Evolutionary conservation across 2,113 vertebrate genomes (phyloP).

Genomic region (Gymnocephalus cernua): DNA sequence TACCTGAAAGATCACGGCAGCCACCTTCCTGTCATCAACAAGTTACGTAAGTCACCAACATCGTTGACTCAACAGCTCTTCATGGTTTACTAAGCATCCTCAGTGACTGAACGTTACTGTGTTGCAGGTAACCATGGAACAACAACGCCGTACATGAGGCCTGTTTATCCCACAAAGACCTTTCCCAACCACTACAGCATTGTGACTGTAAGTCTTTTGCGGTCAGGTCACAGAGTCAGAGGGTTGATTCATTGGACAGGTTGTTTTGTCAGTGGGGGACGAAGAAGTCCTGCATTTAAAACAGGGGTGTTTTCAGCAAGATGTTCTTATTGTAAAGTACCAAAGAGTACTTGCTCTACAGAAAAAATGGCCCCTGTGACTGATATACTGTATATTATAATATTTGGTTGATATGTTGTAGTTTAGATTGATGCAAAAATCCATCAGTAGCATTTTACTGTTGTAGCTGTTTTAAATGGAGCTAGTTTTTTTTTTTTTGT

Average conservation of each 20-base stretch:
- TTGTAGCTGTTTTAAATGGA: background rate
- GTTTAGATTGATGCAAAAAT: background rate
- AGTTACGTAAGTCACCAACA: constrained; percentile 88
- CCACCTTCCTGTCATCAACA: constrained; percentile 88
- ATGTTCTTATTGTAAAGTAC: background rate
- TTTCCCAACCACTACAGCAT: constrained; percentile 99
- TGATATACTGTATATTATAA: background rate
- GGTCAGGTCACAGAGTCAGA: background rate
- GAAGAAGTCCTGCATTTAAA: background rate
- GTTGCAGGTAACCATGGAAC: constrained; percentile 90
- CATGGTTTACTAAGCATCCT: background rate
- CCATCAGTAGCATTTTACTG: background rate
- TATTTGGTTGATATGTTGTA: too few relatives aligned
- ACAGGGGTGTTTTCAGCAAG: too few relatives aligned
- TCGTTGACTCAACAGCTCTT: background rate
- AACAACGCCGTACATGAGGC: constrained; percentile 87
- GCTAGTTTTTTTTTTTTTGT: background rate
- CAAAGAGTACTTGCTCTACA: background rate
- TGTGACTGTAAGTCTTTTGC: constrained; percentile 90
- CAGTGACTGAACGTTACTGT: constrained; percentile 48
- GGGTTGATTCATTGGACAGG: constrained; percentile 17
- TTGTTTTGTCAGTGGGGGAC: background rate
- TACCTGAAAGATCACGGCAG: constrained; percentile 88
- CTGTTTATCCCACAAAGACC: constrained; percentile 97
- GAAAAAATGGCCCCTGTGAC: background rate